Evolutionary conservation across 2,797 vertebrate genomes (phyloP), one percentile per base, ranked within the genome.

Genomic region (Pelodytes ibericus): DNA sequence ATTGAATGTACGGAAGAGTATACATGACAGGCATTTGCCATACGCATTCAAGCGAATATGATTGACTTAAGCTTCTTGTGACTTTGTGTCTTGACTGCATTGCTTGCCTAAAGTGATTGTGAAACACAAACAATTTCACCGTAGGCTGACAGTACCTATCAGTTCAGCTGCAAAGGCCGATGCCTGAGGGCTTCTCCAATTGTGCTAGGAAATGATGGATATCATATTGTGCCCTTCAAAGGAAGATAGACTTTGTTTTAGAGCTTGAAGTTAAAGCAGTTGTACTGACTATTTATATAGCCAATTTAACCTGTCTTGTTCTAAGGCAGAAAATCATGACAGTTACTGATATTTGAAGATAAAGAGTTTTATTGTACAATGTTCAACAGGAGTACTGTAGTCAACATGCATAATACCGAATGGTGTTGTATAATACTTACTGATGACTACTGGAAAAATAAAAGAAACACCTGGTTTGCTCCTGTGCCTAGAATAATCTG

Each of bases 41-140:
- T 20, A 22, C 18, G 36, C 47, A 18, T 44, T 71, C 36, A 26
- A 15, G 44, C 39, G 29, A 60, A 15, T 47, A 31, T 49, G 24
- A 31, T 61, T 27, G 69, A 47, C 57, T 61, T 49, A 59, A 60
- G 11, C 41, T 61, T 39, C 13, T 30, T 61, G 57, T 61, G 25
- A 47, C 69, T 60, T 44, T 61, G 39, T 22, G 30, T 72, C 44
- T 49, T 8, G 18, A 59, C 16, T 16, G 26, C 68, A 41, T 39
- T n/a, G 22, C 36, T 71, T 59, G 26, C 58, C 49, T 25, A 61
- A 49, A 61, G 58, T 62, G 26, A 30, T 72, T 33, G 39, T 31
- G 70, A 62, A 72, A 61, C 58, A 72, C 56, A 72, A 72, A 72
- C 58, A 72, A 62, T 72, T 72, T 72, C 8, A 61, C 70, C 25